These are phyloP conservation scores for Orycteropus afer DNA, from an alignment of 2,113 vertebrate genomes.

Conservation along the genomic window DNA sequence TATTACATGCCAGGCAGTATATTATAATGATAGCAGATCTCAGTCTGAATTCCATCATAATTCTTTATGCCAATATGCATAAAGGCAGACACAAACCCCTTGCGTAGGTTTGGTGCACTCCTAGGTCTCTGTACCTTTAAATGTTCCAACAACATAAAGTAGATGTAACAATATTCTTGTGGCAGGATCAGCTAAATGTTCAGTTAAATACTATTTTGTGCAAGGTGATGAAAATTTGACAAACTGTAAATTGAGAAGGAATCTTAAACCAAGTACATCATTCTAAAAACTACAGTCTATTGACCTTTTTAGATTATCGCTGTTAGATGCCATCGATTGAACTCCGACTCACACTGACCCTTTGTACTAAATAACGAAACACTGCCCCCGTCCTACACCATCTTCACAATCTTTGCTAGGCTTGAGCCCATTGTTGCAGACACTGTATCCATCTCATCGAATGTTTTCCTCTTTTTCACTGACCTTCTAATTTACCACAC, in stretches of 20 bases:
- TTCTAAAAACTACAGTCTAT: background rate
- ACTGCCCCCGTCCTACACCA: no score
- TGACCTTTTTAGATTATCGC: background rate
- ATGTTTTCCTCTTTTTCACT: no score
- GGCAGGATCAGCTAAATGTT: background rate
- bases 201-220: background rate
- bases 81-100: background rate
- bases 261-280: background rate
- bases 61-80: background rate
- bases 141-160: background rate
- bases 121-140: background rate
- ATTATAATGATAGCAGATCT: background rate
- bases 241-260: background rate
- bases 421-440: no score
- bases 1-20: background rate
- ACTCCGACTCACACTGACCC: no score
- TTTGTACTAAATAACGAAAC: no score
- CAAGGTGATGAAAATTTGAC: background rate
- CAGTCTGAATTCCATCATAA: background rate
- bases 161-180: background rate
- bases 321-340: no score
- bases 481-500: no score
- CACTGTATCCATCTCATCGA: no score
- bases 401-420: no score
- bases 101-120: background rate